Conservation (phyloP, 2,113 vertebrate species). For the Stercorarius parasiticus region DNA sequence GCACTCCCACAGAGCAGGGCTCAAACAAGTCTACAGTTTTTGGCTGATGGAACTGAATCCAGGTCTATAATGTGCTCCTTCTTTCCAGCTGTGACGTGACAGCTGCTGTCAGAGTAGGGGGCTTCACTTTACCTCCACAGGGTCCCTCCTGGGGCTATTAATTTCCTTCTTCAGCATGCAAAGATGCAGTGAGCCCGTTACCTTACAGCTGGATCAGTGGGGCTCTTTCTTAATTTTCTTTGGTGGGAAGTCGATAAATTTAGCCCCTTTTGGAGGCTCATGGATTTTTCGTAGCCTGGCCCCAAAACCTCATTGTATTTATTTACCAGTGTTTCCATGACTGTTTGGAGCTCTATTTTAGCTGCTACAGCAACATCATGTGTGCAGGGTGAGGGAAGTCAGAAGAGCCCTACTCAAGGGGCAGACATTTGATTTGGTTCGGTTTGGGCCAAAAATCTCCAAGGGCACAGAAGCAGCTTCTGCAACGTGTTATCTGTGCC, state of each 20-base stretch:
- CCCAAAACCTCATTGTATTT: background rate
- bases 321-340: background rate
- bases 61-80: background rate
- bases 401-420: background rate
- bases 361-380: background rate
- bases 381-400: rapidly evolving
- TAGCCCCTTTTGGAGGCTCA: background rate
- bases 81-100: background rate
- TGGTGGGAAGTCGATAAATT: background rate
- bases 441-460: background rate
- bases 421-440: background rate
- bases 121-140: background rate
- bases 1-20: background rate
- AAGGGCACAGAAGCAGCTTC: background rate
- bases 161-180: background rate
- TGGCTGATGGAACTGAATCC: background rate
- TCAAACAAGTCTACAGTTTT: background rate
- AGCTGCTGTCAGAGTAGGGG: background rate
- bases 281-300: background rate
- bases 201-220: background rate
- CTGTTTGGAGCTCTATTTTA: background rate
- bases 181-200: background rate
- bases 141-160: background rate
- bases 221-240: background rate
- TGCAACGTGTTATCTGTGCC: background rate